These are phyloP conservation scores for Uria aalge DNA, from an alignment of 2,113 vertebrate genomes.

Conservation along the genomic window DNA sequence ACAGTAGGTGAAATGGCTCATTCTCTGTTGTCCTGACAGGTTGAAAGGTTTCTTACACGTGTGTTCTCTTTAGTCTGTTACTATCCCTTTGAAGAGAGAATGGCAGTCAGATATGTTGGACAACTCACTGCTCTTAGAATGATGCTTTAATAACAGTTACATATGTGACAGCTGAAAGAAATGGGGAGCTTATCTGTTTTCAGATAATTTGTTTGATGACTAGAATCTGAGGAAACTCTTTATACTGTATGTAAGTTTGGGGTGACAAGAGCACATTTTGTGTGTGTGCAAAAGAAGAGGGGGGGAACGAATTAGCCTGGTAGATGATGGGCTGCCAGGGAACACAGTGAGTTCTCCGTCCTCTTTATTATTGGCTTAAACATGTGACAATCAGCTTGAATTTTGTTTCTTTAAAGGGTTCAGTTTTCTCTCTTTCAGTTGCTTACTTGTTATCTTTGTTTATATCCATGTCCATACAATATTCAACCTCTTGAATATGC, in stretches of 20 bases:
- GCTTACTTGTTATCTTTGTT: not conserved
- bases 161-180: not conserved
- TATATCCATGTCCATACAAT: not conserved
- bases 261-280: not conserved
- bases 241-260: fast-evolving
- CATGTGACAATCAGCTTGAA: not conserved
- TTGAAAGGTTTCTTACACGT: not conserved
- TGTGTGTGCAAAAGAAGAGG: not conserved
- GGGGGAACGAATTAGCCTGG: fast-evolving
- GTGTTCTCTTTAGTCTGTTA: not conserved
- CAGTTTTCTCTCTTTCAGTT: not conserved
- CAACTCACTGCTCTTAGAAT: not conserved
- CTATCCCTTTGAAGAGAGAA: not conserved
- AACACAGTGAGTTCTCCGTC: not conserved
- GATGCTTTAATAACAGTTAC: not conserved
- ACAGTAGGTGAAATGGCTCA: not conserved
- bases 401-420: not conserved
- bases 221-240: not conserved
- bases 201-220: not conserved
- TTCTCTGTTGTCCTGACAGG: not conserved
- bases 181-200: not conserved
- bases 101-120: not conserved
- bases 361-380: not conserved
- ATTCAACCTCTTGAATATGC: not conserved
- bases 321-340: not conserved